A percentile compares a stretch with the other conserved stretches of the same genome.
Conservation (phyloP, 2,113 vertebrate species). For the Lamprotornis superbus region DNA sequence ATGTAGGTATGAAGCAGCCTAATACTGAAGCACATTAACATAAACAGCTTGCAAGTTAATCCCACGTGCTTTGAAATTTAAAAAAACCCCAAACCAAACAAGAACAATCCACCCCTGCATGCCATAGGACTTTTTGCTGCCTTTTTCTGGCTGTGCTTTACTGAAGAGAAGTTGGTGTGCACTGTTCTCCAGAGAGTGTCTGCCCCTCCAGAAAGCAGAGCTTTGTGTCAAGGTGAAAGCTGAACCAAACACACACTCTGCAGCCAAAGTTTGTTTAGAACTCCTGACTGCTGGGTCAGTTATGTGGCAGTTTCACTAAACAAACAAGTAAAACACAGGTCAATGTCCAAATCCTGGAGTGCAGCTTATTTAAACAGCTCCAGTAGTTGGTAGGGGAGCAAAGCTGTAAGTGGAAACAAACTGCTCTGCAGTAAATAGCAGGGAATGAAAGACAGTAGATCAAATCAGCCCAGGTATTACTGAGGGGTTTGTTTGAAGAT, state of each 20-base stretch:
- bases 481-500: background rate
- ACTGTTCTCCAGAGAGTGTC: background rate
- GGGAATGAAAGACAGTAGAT: background rate
- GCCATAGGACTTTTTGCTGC: background rate
- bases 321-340: slow-evolving; percentile 54
- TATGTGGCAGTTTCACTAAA: slow-evolving; percentile 38
- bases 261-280: slow-evolving; percentile 11
- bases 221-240: slow-evolving; percentile 26
- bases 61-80: background rate
- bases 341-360: slow-evolving; percentile 40
- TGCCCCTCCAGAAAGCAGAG: background rate
- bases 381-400: background rate
- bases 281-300: slow-evolving; percentile 13
- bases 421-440: background rate
- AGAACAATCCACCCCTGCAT: background rate
- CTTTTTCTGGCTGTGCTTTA: background rate
- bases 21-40: background rate
- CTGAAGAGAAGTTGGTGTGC: background rate
- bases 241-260: background rate
- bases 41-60: background rate
- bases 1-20: background rate
- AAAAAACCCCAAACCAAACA: background rate
- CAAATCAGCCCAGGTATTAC: background rate
- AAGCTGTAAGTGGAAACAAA: background rate
- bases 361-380: slow-evolving; percentile 2